Conservation (phyloP, 2,888 invertebrate genomes). For the Notodromas monacha region DNA sequence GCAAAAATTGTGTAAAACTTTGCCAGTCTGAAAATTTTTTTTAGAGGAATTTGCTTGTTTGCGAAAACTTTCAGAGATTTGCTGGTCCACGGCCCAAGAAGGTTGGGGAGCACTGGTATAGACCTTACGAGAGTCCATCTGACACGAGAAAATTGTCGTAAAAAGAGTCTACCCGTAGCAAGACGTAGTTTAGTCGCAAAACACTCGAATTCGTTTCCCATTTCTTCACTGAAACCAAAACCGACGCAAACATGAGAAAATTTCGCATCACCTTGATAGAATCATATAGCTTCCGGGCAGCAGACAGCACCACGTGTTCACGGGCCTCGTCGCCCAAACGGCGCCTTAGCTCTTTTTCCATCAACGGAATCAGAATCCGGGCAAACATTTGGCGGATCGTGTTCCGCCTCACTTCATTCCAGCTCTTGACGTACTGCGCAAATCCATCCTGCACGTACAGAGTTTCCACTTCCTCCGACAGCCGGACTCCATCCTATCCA, state of each 20-base stretch:
- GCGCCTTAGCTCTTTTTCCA: conserved; percentile 48
- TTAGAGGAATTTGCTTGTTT: no score
- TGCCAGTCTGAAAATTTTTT: no score
- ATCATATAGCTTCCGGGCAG: conserved; percentile 45
- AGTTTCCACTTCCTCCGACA: conserved; percentile 60
- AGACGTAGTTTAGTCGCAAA: no score
- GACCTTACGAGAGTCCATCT: no score
- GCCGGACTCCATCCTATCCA: conserved; percentile 17
- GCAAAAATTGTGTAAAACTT: no score
- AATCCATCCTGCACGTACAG: conserved; percentile 66
- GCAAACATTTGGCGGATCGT: conserved; percentile 59
- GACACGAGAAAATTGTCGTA: no score
- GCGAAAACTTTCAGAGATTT: no score
- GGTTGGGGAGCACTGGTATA: no score
- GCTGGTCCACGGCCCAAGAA: no score
- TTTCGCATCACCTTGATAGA: conserved; percentile 35
- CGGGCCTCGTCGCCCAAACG: conserved; percentile 53
- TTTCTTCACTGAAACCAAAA: no score
- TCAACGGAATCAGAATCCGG: conserved; percentile 56
- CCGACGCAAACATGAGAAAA: conserved; percentile 1
- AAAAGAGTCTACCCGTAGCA: no score
- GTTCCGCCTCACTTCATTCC: conserved; percentile 63
- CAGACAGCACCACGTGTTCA: conserved; percentile 35
- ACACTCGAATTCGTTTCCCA: no score
- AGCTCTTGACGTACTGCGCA: conserved; percentile 66